A percentile compares a stretch with the other conserved stretches of the same genome.
phyloP scores from a whole-genome alignment of 2,113 vertebrate genomes.

The Periophthalmus modestus region DNA sequence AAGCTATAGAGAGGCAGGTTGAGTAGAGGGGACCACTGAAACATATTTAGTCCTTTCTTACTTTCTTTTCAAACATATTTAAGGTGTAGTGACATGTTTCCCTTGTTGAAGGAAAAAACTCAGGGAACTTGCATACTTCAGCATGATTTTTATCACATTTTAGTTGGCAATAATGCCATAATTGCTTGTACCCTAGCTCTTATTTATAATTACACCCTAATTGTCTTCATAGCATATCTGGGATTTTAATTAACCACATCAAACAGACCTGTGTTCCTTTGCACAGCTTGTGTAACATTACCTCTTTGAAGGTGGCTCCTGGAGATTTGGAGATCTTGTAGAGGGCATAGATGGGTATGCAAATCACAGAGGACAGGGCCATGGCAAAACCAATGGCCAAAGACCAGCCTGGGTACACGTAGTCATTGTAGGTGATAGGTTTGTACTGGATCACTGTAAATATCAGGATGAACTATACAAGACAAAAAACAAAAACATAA shows the following conservation, averaged over 20 bases:
- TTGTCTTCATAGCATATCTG: too few relatives aligned
- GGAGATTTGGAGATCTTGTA: conserved; percentile 87
- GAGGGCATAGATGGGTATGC: conserved; percentile 92
- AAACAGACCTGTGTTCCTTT: neutral
- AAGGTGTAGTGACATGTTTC: too few relatives aligned
- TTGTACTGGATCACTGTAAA: conserved; percentile 98
- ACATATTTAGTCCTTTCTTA: too few relatives aligned
- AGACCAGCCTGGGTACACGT: conserved; percentile 91
- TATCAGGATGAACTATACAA: conserved; percentile 90
- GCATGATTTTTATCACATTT: too few relatives aligned
- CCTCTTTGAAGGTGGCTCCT: conserved; percentile 91
- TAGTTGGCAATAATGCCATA: too few relatives aligned
- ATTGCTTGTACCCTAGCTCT: too few relatives aligned
- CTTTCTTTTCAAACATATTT: too few relatives aligned
- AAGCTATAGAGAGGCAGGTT: neutral
- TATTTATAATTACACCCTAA: too few relatives aligned
- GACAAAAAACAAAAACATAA: neutral
- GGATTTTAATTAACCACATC: neutral
- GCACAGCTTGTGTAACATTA: conserved; percentile 43
- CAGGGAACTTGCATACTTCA: too few relatives aligned
- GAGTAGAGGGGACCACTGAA: neutral
- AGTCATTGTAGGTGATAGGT: conserved; percentile 94
- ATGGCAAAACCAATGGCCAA: conserved; percentile 91
- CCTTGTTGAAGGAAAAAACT: too few relatives aligned
- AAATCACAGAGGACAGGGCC: conserved; percentile 94